Conservation (phyloP, 2,888 invertebrate genomes). For the Nemurella pictetii region DNA sequence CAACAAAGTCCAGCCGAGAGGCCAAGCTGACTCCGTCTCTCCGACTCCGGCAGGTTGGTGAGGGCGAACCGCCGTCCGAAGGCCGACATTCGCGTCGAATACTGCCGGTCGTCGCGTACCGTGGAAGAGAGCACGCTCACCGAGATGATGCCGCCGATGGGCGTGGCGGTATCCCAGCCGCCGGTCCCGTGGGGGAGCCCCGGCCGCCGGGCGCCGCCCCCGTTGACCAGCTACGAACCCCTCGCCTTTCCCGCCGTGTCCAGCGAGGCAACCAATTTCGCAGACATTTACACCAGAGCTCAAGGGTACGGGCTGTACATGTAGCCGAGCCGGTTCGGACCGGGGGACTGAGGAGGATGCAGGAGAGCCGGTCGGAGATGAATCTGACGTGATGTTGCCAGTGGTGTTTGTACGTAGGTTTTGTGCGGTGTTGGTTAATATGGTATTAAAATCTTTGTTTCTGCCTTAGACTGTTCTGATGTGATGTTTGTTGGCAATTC, state of each 20-base stretch:
- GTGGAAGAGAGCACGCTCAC: constrained; percentile 26
- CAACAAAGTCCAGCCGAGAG: no score
- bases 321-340: neutral
- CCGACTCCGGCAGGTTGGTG: constrained; percentile 21
- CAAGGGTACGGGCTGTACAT: constrained; percentile 10
- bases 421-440: no score
- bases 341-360: neutral
- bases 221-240: neutral
- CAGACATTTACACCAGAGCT: neutral
- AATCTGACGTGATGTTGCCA: no score
- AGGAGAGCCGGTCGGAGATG: neutral
- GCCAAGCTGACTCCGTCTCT: no score
- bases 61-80: neutral
- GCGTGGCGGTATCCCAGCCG: neutral
- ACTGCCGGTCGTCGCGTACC: constrained; percentile 17
- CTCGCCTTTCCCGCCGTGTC: neutral
- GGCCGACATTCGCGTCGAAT: neutral
- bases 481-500: no score
- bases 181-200: neutral
- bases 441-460: no score
- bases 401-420: no score
- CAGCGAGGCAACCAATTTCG: neutral
- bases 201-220: neutral
- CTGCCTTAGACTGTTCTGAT: no score
- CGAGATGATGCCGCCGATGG: constrained; percentile 29